A percentile compares a stretch with the other conserved stretches of the same genome.
Evolutionary conservation across 2,113 vertebrate species (phyloP).

Genomic region (Aphyosemion australe): DNA sequence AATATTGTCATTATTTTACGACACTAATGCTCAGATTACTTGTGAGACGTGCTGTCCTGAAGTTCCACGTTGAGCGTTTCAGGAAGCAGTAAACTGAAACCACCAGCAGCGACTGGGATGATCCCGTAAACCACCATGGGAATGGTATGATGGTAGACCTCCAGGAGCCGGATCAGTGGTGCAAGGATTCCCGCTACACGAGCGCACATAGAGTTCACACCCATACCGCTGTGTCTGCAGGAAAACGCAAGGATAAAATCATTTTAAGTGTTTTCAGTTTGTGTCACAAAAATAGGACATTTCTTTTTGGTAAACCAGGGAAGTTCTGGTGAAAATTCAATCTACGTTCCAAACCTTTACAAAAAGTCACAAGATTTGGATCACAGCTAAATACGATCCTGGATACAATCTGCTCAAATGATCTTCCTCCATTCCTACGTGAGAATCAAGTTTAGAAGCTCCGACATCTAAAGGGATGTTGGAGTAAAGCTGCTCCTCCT

Average conservation of each 20-base stretch:
- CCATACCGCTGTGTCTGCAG: constrained; percentile 82
- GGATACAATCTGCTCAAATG: no score
- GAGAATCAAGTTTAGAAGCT: no score
- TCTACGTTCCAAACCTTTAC: no score
- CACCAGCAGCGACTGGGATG: constrained; percentile 62
- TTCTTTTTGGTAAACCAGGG: no score
- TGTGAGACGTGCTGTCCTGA: constrained; percentile 64
- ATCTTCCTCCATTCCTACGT: no score
- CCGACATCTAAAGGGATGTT: no score
- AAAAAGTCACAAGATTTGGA: no score
- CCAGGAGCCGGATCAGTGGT: constrained; percentile 80
- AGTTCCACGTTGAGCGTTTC: constrained; percentile 10
- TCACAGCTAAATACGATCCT: no score
- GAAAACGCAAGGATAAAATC: neutral
- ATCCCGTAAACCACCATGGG: constrained; percentile 82
- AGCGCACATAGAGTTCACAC: constrained; percentile 78
- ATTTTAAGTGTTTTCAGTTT: no score
- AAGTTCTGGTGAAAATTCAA: no score
- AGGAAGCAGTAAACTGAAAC: constrained; percentile 78
- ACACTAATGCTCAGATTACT: constrained; percentile 36
- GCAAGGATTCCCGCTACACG: constrained; percentile 78
- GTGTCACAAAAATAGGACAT: no score
- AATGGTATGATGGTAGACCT: constrained; percentile 66
- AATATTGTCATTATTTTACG: neutral
- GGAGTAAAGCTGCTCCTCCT: no score